These are phyloP conservation scores for Patella depressa DNA, from an alignment of 2,888 invertebrate genomes.

Conservation along the genomic window DNA sequence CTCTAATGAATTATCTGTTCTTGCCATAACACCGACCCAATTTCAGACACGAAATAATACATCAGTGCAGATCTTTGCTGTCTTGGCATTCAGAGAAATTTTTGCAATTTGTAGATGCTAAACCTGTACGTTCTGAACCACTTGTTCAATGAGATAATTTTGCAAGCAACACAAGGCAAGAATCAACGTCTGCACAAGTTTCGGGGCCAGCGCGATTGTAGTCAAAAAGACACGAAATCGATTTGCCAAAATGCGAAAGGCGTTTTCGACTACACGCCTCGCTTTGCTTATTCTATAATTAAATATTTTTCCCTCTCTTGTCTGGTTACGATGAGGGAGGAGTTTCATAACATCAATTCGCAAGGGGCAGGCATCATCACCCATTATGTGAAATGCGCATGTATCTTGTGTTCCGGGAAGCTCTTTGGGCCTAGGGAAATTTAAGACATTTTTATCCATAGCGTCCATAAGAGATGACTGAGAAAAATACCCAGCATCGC, in stretches of 20 bases:
- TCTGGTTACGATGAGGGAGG: slow-evolving; percentile 14
- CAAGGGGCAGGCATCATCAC: slow-evolving; percentile 26
- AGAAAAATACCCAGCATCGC: slow-evolving; percentile 27
- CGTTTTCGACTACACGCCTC: background rate
- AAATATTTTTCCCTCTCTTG: slow-evolving; percentile 17
- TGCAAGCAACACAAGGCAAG: slow-evolving; percentile 15
- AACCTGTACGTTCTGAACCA: background rate
- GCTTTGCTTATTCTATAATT: slow-evolving; percentile 11
- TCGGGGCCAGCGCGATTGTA: slow-evolving; percentile 13
- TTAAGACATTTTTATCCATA: slow-evolving; percentile 22
- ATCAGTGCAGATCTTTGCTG: background rate
- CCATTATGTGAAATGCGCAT: slow-evolving; percentile 12
- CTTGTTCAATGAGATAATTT: slow-evolving; percentile 11
- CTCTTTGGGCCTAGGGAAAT: slow-evolving; percentile 11
- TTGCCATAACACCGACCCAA: background rate
- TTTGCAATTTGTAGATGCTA: background rate
- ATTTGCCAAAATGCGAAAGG: slow-evolving; percentile 18
- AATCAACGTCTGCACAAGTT: background rate
- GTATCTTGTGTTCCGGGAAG: background rate
- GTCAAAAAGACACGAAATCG: slow-evolving; percentile 20
- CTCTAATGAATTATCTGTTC: background rate
- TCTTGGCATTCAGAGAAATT: background rate
- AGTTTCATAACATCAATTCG: slow-evolving; percentile 20
- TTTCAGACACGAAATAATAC: background rate
- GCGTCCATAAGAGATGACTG: slow-evolving; percentile 20